These are phyloP conservation scores for Dorcus hopei DNA, from an alignment of 2,888 invertebrate species.

Conservation along the genomic window DNA sequence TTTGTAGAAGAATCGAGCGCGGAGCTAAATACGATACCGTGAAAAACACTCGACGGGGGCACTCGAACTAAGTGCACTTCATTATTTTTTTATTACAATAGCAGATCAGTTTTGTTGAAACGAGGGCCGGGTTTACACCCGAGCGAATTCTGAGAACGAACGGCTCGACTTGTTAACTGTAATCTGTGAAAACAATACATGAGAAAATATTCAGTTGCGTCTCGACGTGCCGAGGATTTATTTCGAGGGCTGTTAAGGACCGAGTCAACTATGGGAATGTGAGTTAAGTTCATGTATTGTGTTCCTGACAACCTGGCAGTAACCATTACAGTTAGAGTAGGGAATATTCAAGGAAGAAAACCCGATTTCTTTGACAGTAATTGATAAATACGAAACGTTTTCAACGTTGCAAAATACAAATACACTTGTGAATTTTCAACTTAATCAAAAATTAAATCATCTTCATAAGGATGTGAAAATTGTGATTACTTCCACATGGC, in stretches of 20 bases:
- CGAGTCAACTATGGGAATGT: neutral
- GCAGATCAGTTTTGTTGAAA: constrained; percentile 10
- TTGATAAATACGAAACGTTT: too few relatives aligned
- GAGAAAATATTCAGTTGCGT: constrained; percentile 14
- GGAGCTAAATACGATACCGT: constrained; percentile 5
- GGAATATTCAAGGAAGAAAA: too few relatives aligned
- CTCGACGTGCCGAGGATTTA: neutral
- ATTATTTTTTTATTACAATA: constrained; percentile 14
- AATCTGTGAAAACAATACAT: constrained; percentile 14
- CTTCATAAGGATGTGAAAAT: too few relatives aligned
- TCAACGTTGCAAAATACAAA: too few relatives aligned
- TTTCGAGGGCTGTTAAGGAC: neutral
- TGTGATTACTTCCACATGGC: too few relatives aligned
- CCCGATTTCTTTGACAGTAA: too few relatives aligned
- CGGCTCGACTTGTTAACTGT: constrained; percentile 13
- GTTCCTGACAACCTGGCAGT: too few relatives aligned
- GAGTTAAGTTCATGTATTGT: too few relatives aligned
- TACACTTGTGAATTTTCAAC: too few relatives aligned
- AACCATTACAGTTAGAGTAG: too few relatives aligned
- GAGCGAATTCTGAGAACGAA: constrained; percentile 9
- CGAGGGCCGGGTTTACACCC: constrained; percentile 10
- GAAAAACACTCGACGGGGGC: constrained; percentile 1
- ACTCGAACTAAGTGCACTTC: constrained; percentile 11
- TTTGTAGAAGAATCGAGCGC: neutral
- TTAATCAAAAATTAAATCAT: too few relatives aligned